Evolutionary conservation across 1,140 invertebrate species (phyloP), one percentile per base, ranked within the genome.

Genomic region (Brachionus koreanus): DNA sequence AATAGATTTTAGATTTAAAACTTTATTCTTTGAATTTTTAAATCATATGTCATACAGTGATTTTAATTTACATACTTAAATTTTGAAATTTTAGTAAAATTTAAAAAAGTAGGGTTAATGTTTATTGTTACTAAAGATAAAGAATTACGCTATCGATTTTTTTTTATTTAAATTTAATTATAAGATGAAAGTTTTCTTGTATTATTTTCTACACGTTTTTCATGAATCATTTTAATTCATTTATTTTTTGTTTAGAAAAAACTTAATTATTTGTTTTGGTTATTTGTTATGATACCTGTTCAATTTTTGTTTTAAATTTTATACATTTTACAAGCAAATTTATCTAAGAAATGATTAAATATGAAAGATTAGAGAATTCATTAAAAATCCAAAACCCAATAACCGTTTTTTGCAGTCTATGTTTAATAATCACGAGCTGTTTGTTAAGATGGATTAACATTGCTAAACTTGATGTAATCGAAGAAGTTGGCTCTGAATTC

Each of bases 391-490:
- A 69, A 69, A 69, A 33, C 33, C 9, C 16, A 19, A 25, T 69
- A 35, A 69, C 65, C 5, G 19, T 69, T 7, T 16, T 33, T 19
- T 19, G 37, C 4, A 39, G 65, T n/a, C 4, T 69, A 69, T 69
- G 65, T 69, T 69, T 69, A 69, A 69, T 69, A 69, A 39, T 69
- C 5, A 69, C 65, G n/a, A 69, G 35, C 19, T 69, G 35, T 69
- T 12, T 69, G n/a, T 39, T 69, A 9, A 37, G 65, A 69, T 69
- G 65, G 65, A 19, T 69, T 16, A 37, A 69, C 37, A 69, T 69
- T 19, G 65, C 65, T 16, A 69, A 16, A 16, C 35, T 69, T 19
- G 5, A 7, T 39, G 65, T 69, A 12, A 35, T 69, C 16, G 65
- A 69, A 39, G 65, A 69, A 10, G 37, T 69, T 19, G 33, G 65